Conservation (phyloP, 2,797 vertebrate species). For the Pachyuromys duprasi region DNA sequence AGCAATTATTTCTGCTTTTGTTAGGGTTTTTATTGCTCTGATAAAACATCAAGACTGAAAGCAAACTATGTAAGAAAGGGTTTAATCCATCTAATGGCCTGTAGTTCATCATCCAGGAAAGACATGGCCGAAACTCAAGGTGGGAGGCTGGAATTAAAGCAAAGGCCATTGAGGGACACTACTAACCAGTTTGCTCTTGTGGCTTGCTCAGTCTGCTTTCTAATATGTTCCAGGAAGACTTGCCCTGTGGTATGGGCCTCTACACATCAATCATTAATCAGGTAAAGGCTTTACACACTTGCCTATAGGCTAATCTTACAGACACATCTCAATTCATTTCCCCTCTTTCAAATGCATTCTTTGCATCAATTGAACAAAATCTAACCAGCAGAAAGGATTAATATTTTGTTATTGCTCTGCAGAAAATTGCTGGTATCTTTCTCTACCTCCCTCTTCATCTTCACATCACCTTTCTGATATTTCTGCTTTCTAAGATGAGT, state of each 20-base stretch:
- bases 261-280: neutral
- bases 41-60: neutral
- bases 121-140: neutral
- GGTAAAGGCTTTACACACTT: neutral
- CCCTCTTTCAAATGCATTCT: neutral
- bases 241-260: neutral
- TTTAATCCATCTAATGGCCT: neutral
- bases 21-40: neutral
- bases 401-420: neutral
- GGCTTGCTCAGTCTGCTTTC: neutral
- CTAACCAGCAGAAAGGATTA: neutral
- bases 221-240: neutral
- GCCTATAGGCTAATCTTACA: neutral
- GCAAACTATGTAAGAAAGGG: neutral
- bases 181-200: neutral
- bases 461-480: neutral
- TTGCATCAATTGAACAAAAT: neutral
- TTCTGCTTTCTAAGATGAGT: neutral
- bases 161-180: neutral
- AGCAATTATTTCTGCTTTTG: neutral
- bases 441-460: neutral
- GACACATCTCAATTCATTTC: too few species aligned
- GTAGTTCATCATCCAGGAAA: neutral
- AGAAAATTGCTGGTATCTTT: neutral
- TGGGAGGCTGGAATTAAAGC: neutral